Evolutionary conservation across 2,888 invertebrate species (phyloP), one percentile per base, ranked within the genome.

Genomic region (Polydesmus complanatus): DNA sequence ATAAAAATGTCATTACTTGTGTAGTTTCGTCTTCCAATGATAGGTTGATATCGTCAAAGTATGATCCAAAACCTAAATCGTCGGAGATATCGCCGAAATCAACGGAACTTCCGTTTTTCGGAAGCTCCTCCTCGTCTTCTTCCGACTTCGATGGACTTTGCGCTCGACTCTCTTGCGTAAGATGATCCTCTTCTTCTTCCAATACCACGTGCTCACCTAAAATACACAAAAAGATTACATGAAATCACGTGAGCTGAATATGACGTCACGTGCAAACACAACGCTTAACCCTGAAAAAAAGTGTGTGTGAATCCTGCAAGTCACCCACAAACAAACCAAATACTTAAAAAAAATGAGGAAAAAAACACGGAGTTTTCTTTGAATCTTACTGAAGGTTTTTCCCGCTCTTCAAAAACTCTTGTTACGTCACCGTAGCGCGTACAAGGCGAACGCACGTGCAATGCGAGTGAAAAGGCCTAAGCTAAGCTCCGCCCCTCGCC

Each of bases 201-300:
- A 54, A 37, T 25, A 60, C 60, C 25, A 60, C 54, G 49, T 60
- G 60, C 52, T 60, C 60, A 49, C 60, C 60, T 60, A 37, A 11
- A 11, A 8, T 25, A 21, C 11, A 54, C 22, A 5, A n/a, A 54
- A 8, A 23, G 8, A 54, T 5, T 5, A 8, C 37, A 37, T 14
- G 37, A 8, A 14, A 37, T 8, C 37, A 37, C 37, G 5, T 37
- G 37, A 37, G 5, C 5, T 22, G 8, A 54, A 25, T 19, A 53
- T 3, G n/a, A 53, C 1, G 14, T 22, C 18, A 54, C 8, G 2
- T 22, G 18, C 53, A 53, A 55, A 27, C 55, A 55, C 27, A 27
- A 55, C n/a, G 49, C 26, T 57, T 57, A 57, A 49, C 57, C 57
- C 57, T 57, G 57, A 57, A 57, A 57, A n/a, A n/a, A n/a, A n/a